Evolutionary conservation across 53 echinoderm and acorn worm species (phyloP), one percentile per base, ranked within the genome.

Genomic region (Crossaster papposus): DNA sequence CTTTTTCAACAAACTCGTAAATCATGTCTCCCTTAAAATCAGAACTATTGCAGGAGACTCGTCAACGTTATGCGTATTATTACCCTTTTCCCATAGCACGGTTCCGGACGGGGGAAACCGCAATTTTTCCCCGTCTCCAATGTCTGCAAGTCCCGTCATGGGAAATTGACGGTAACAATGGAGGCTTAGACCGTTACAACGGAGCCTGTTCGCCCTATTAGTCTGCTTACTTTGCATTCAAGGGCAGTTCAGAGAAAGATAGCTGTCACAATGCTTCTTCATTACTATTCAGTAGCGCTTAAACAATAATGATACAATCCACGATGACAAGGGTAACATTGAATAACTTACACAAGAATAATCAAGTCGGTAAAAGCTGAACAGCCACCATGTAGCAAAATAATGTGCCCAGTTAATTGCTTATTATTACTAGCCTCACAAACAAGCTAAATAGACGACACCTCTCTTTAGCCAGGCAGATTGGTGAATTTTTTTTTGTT

Each of bases 101-200:
- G 83, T 83, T 83, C 83, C 83, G 83, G 83, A 83, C 65, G 36
- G 70, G 72, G 37, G 36, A 72, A 84, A 84, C 84, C 84, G 84
- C 84, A 84, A 84, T 52, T 72, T 70, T 70, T 68, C 55, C 51
- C 31, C 26, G 22, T 14, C 37, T 50, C 44, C n/a, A 3, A 70
- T 35, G 70, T 68, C 38, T 83, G 65, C 68, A 23, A 28, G 83
- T 24, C 24, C 84, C 53, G 84, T 84, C 84, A 84, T 84, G 84
- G 84, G 84, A 84, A 84, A 84, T 70, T 29, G 84, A 72, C 53
- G 44, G 20, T 44, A 36, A 84, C 84, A 84, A 84, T 37, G 84
- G 72, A 30, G 9, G 72, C 24, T 71, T 65, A 28, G 51, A 72
- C 51, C 72, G 51, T 64, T 64, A 62, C 65, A 36, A 26, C 65